phyloP scores from a whole-genome alignment of 2,113 vertebrate species.

The Podilymbus podiceps region DNA sequence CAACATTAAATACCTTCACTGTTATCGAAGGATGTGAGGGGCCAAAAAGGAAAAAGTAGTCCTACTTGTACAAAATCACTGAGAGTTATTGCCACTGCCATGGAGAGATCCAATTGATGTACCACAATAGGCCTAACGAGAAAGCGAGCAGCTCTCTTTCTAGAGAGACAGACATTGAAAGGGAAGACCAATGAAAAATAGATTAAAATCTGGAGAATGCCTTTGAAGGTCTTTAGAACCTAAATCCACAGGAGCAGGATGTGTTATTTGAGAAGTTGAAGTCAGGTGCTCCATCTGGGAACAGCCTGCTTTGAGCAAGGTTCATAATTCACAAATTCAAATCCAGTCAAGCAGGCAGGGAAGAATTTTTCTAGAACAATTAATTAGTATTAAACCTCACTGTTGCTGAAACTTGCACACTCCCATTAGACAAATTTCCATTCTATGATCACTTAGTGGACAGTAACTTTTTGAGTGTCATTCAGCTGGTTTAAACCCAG shows the following conservation, averaged over 20 bases:
- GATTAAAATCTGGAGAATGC: neutral
- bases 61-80: neutral
- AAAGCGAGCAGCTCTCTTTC: neutral
- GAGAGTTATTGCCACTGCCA: neutral
- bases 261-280: neutral
- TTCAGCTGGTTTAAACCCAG: neutral
- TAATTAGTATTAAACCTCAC: neutral
- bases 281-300: neutral
- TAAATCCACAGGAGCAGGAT: neutral
- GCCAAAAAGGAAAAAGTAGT: neutral
- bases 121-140: neutral
- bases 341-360: neutral
- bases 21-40: neutral
- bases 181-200: neutral
- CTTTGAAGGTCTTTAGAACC: neutral
- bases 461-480: neutral
- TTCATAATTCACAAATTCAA: neutral
- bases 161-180: too few species aligned
- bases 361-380: neutral
- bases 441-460: neutral
- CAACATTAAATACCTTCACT: neutral
- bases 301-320: neutral
- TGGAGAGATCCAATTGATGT: neutral
- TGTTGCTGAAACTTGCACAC: neutral
- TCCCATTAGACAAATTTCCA: neutral